Evolutionary conservation across 2,797 vertebrate genomes (phyloP).

Genomic region (Setipinna tenuifilis): DNA sequence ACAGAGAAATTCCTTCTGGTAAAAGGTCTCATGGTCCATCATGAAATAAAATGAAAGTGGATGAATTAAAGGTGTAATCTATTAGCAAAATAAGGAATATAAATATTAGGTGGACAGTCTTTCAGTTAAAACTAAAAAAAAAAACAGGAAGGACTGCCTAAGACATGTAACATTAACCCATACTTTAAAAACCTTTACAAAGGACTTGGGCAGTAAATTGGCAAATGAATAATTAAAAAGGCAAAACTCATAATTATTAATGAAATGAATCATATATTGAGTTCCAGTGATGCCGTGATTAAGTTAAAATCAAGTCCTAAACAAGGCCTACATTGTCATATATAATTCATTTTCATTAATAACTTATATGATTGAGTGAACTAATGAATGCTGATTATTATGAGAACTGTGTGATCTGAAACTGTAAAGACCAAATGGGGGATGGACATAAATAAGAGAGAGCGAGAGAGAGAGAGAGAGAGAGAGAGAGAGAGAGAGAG

Average conservation of each 20-base stretch:
- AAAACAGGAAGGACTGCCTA: not conserved
- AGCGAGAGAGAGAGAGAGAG: not conserved
- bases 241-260: not conserved
- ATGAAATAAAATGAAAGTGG: not conserved
- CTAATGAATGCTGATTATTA: not conserved
- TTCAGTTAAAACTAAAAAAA: not conserved
- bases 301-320: slow-evolving; percentile 21
- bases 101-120: not conserved
- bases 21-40: not conserved
- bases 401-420: not conserved
- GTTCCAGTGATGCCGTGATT: slow-evolving; percentile 1
- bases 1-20: not conserved
- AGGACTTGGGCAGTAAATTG: not conserved
- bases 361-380: slow-evolving; percentile 20
- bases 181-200: not conserved
- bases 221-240: not conserved
- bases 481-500: not conserved
- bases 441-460: not conserved
- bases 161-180: not conserved
- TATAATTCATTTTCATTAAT: slow-evolving; percentile 25
- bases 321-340: slow-evolving; percentile 8
- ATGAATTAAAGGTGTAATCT: not conserved
- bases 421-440: not conserved
- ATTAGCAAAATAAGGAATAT: not conserved
- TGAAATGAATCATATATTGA: slow-evolving; percentile 16